Conservation (phyloP, 2,888 invertebrate species). For the Leucania comma region DNA sequence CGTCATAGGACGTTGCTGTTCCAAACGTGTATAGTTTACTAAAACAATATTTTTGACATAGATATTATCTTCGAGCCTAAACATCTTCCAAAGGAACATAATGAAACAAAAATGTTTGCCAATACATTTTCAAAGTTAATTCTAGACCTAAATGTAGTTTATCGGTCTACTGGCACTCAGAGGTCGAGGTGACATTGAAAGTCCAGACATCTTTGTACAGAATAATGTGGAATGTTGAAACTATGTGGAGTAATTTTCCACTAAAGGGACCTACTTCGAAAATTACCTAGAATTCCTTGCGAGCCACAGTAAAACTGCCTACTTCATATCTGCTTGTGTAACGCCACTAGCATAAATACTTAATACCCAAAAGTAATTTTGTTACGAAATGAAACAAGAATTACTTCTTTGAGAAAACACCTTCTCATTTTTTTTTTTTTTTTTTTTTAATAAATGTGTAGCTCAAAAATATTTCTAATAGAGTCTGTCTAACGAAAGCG, state of each 20-base stretch:
- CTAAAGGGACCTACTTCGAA: not conserved
- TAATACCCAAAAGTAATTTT: not conserved
- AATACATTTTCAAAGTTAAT: not conserved
- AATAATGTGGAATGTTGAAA: slow-evolving; percentile 29
- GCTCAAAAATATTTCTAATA: too few relatives aligned
- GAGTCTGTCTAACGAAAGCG: too few relatives aligned
- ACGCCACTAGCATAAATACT: not conserved
- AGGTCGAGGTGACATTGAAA: slow-evolving; percentile 40
- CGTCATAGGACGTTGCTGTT: too few relatives aligned
- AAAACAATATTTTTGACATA: too few relatives aligned
- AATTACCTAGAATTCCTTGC: slow-evolving; percentile 27
- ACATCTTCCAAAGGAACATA: not conserved
- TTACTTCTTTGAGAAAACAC: too few relatives aligned
- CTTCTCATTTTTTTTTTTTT: too few relatives aligned
- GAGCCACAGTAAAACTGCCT: not conserved
- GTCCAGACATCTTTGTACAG: slow-evolving; percentile 16
- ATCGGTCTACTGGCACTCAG: slow-evolving; percentile 7
- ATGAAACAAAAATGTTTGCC: not conserved
- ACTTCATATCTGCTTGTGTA: not conserved
- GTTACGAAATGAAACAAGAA: not conserved
- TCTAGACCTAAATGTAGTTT: slow-evolving; percentile 6
- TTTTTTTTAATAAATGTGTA: too few relatives aligned
- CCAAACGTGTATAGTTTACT: too few relatives aligned
- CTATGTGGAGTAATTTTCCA: slow-evolving; percentile 33
- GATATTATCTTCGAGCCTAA: too few relatives aligned